These are phyloP conservation scores for roundworm (Caenorhabditis elegans) DNA, from an alignment of 1,140 invertebrate species.

Conservation along the genomic window WBcel235 BX284605.5:8193001-8193500, in stretches of 20 bases:
- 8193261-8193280: conserved; percentile 5
- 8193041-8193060: too few relatives aligned
- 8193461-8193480: background rate
- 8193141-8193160: conserved; percentile 3
- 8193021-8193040: too few relatives aligned
- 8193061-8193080: too few relatives aligned
- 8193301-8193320: background rate
- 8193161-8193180: background rate
- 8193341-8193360: background rate
- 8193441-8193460: conserved; percentile 6
- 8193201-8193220: background rate
- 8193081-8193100: too few relatives aligned
- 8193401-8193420: background rate
- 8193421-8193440: conserved; percentile 18
- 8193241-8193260: background rate
- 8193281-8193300: background rate
- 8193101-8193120: background rate
- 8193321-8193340: background rate
- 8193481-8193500: too few relatives aligned
- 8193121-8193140: background rate
- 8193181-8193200: conserved; percentile 8
- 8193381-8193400: background rate
- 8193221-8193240: background rate
- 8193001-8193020: background rate
- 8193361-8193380: background rate